Base-by-base conservation (phyloP, 1,140 invertebrate genomes). In the Drosophila auraria region DNA sequence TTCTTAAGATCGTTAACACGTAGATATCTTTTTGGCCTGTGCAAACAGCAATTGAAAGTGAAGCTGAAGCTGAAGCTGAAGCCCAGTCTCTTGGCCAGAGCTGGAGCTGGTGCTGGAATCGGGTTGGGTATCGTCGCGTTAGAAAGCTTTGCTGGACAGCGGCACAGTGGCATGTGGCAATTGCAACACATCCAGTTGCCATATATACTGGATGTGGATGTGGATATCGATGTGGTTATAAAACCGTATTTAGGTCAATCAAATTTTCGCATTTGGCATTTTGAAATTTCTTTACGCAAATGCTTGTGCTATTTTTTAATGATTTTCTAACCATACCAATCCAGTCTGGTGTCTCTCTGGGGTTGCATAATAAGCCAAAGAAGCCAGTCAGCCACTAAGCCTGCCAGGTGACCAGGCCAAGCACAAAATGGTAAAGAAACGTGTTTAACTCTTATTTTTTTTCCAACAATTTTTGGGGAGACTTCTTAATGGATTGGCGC, bases 161-260 rank as follows among this genome's bases (percentile, higher is more conserved):
- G 59, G 65, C 54, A 75, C 73, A 68, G 72, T 60, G 51, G 56
- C 60, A 36, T 77, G 82, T 57, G n/a, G 77, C 74, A 78, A 61
- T 83, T 77, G 83, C 83, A 78, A 82, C 78, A 82, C 58, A 66
- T 73, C 42, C 72, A 69, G 72, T 78, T 87, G 86, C 86, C 86
- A 82, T 89, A 84, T 89, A 69, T 72, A 87, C 75, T 44, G 68
- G 49, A 33, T 30, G 64, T 59, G 75, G 72, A 76, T 70, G 66
- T 70, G 68, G 59, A 71, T 74, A 73, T 60, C 68, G 80, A 82
- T 82, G 78, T 30, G 82, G 80, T 74, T 89, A 90, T 89, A 87
- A 83, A 83, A 87, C 38, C 45, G 76, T 78, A 89, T 89, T 89
- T 89, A 54, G 84, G 84, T 89, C 84, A 89, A 89, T 89, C 83